Evolutionary conservation across 2,113 vertebrate genomes (phyloP), one percentile per base, ranked within the genome.

Genomic region (Channa argus): DNA sequence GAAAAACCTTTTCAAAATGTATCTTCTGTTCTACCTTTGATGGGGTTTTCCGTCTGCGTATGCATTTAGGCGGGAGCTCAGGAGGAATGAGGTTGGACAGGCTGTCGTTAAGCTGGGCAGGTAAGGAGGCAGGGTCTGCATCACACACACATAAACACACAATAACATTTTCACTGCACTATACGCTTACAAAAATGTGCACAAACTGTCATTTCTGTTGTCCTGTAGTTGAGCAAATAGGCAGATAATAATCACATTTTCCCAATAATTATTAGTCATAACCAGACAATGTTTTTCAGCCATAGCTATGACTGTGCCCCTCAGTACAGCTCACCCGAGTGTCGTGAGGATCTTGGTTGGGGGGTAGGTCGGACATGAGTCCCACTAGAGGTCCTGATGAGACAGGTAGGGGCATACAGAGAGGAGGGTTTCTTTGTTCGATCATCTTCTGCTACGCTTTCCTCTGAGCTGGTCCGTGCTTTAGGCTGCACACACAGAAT

Each of bases 31-130:
- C 0, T 69, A 90, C 90, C 86, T 88, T 89, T n/a, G 71, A 53
- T 0, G 37, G 77, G n/a, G 44, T 52, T 8, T 52, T 75, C 3
- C 68, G 82, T 78, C 88, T 93, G 77, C 91, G 93, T 37, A 93
- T 92, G 34, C 92, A 92, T 86, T 96, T 97, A 10, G 96, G 96
- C 0, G 96, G 96, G 10, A 97, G 91, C 56, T 92, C 67, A 5
- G 96, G 96, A 10, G 96, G 96, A 66, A 63, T 5, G 5, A 50
- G 63, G 9, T 92, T 86, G 0, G 14, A 55, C 0, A 86, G 67
- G 53, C 6, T 54, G 9, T 89, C 75, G 0, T 43, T 61, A 0
- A 51, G 14, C 14, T 82, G 87, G 24, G 44, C 36, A 5, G 84
- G 37, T 71, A 94, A 85, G 1, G 94, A 83, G 0, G 90, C 78